Evolutionary conservation across 2,888 invertebrate species (phyloP), one percentile per base, ranked within the genome.

Genomic region (Oligia fasciuncula): DNA sequence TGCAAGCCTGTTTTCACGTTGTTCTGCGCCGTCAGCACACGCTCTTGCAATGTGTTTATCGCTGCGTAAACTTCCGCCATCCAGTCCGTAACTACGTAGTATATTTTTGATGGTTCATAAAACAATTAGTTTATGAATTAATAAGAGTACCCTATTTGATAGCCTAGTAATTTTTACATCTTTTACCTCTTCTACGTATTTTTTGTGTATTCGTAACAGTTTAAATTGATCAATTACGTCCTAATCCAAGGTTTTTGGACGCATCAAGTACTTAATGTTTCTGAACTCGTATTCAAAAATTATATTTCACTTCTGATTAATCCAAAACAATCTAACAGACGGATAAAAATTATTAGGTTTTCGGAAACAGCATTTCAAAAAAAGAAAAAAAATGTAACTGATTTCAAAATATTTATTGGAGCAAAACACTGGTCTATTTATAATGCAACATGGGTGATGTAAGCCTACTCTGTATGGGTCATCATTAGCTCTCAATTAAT

Each of bases 11-110:
- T 93, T 43, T 96, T 95, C 60, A 98, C 95, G 91, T 98, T 98
- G 9, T 95, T 95, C 91, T 98, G 98, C 0, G 98, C 98, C 67
- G 97, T 97, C 13, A 97, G 94, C 8, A 98, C 97, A 40, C 98
- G 97, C 76, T 97, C 97, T 91, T 98, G 98, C 13, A 99, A 94
- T 81, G 98, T 97, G 91, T 98, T 97, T 1, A 98, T 97, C 51
- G 97, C 97, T 13, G 97, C 93, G 85, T 98, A 97, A 11, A 98
- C 97, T 80, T 97, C 97, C 13, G 97, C 97, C 90, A 99, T 97
- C 95, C 98, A 98, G 4, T 97, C 97, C 90, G 98, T 97, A 84
- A 98, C 98, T 97, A 93, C 8, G 73, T 51, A 63, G 17, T 49
- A 40, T 60, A 40, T 35, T 65, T 29, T 43, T 40, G 9, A 63